Evolutionary conservation across 2,888 invertebrate species (phyloP).

Genomic region (Pocota personata): DNA sequence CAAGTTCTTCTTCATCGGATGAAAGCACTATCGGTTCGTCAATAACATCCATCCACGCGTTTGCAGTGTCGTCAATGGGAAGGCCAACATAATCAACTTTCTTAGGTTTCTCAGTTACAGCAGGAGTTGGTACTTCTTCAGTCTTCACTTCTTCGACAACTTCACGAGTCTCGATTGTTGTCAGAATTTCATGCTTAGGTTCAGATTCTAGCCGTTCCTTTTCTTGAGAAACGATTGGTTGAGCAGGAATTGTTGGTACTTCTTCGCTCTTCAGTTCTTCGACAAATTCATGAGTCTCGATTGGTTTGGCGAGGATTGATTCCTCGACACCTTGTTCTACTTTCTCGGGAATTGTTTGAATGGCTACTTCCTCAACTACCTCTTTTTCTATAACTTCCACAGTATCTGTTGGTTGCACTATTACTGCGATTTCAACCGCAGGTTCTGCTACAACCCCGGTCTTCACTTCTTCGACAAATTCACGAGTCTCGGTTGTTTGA

Average conservation of each 20-base stretch:
- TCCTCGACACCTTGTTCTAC: background rate
- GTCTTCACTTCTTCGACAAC: background rate
- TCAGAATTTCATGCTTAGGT: background rate
- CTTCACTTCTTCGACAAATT: background rate
- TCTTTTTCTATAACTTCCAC: too few species aligned
- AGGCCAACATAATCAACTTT: slow-evolving; percentile 72
- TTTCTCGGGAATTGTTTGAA: background rate
- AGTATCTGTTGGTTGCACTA: too few species aligned
- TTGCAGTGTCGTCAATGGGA: slow-evolving; percentile 76
- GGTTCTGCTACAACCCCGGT: too few species aligned
- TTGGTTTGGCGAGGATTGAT: too few species aligned
- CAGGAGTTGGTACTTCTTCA: background rate
- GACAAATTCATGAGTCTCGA: too few species aligned
- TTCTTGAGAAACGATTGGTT: background rate
- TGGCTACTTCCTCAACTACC: too few species aligned
- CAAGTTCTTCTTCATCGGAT: slow-evolving; percentile 72
- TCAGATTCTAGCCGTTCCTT: background rate
- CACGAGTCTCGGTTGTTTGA: background rate
- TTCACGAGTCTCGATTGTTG: background rate
- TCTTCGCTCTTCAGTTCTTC: too few species aligned
- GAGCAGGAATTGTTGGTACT: background rate
- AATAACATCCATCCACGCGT: slow-evolving; percentile 76
- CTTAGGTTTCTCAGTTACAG: background rate
- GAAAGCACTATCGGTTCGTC: slow-evolving; percentile 61
- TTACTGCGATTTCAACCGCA: too few species aligned